Evolutionary conservation across 2,113 vertebrate species (phyloP), one percentile per base, ranked within the genome.

Genomic region (Damaliscus lunatus): DNA sequence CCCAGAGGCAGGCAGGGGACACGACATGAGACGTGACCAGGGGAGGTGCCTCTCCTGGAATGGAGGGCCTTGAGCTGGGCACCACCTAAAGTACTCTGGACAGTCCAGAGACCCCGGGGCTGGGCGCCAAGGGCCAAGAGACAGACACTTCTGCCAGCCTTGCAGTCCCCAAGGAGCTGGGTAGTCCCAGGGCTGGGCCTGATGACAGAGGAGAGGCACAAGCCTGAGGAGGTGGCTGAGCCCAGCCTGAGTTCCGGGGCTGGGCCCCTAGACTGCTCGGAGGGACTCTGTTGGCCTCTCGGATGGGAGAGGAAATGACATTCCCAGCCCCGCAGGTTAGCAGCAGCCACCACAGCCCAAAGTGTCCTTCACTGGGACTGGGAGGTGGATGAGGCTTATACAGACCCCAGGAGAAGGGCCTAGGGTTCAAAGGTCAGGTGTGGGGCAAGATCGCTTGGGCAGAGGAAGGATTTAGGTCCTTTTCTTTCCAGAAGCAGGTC

Each of bases 181-280:
- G 33, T 13, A 33, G 50, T 52, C 59, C 48, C 3, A 1, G 19
- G 64, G 31, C 21, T 86, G 23, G 23, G 23, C 52, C 53, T 60
- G 40, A 46, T 25, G 17, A 36, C 48, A 57, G 71, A 55, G 62
- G 15, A 48, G 81, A 29, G 3, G 13, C 2, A 3, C 43, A 48
- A 81, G 23, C 55, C 60, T 57, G 52, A 64, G 17, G 15, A 5
- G 19, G 19, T 48, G 21, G 43, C 55, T 36, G 48, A 21, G 62
- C 36, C 36, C 16, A 10, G 14, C 11, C n/a, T 43, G 21, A 21
- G 17, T 29, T 74, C 50, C 2, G 0, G 8, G 3, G 12, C 86
- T 57, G 87, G 40, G 52, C 31, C 52, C 14, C 80, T 23, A 13
- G 23, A n/a, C 84, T 25, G 40, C 4, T n/a, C n/a, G 17, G 10